Evolutionary conservation across 30 jellyfish, hydroid and myxozoan species (phyloP).

Genomic region (Aurelia sp.): DNA sequence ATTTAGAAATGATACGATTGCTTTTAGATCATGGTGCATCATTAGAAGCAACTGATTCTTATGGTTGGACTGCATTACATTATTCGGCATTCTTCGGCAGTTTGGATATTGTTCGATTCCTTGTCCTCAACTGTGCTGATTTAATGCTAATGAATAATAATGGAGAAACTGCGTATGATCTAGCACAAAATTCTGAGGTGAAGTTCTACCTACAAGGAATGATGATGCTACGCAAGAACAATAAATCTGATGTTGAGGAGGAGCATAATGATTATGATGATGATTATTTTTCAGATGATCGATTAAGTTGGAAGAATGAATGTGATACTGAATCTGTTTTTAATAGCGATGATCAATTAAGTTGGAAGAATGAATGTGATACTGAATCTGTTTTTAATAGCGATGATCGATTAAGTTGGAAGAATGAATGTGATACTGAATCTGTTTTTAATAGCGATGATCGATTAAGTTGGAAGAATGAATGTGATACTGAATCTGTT

Average conservation of each 20-base stretch:
- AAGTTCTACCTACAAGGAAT: slow-evolving; percentile 43
- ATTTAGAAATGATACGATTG: slow-evolving; percentile 79
- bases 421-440: slow-evolving; percentile 33
- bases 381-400: slow-evolving; percentile 12
- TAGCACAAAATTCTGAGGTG: slow-evolving; percentile 67
- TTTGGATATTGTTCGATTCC: slow-evolving; percentile 81
- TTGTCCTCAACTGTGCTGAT: slow-evolving; percentile 84
- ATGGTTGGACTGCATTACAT: slow-evolving; percentile 93
- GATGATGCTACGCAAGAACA: slow-evolving; percentile 46
- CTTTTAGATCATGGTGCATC: slow-evolving; percentile 93
- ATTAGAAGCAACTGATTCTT: slow-evolving; percentile 72
- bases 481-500: slow-evolving; percentile 22
- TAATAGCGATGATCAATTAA: no score
- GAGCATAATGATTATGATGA: slow-evolving; percentile 8
- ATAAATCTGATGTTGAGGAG: slow-evolving; percentile 6
- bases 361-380: slow-evolving; percentile 32
- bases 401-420: no score
- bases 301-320: slow-evolving; percentile 20
- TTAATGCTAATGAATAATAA: slow-evolving; percentile 40
- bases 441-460: slow-evolving; percentile 38
- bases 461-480: slow-evolving; percentile 25
- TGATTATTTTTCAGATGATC: slow-evolving; percentile 55
- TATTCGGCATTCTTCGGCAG: slow-evolving; percentile 83
- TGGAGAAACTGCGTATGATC: slow-evolving; percentile 80
- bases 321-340: slow-evolving; percentile 21